Conservation (phyloP, 2,113 vertebrate genomes). For the Gadus macrocephalus region DNA sequence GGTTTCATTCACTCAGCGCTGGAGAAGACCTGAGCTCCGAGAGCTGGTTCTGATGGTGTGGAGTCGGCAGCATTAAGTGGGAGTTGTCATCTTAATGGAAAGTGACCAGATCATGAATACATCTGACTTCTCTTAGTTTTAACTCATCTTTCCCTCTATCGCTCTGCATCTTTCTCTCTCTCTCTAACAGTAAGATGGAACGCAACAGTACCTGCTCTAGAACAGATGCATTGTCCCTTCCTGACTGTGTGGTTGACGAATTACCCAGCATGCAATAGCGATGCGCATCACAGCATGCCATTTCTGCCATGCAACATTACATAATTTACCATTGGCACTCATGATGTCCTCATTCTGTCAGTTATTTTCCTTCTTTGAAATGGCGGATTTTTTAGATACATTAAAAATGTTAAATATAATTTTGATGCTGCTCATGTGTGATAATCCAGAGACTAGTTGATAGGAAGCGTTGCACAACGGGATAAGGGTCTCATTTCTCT, state of each 20-base stretch:
- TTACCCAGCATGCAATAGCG: too few species aligned
- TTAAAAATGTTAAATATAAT: slow-evolving; percentile 20
- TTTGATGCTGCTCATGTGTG: slow-evolving; percentile 15
- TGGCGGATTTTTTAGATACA: neutral
- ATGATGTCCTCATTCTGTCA: slow-evolving; percentile 60
- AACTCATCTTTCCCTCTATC: neutral
- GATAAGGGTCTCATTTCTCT: too few species aligned
- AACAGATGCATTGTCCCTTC: too few species aligned
- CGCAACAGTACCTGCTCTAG: too few species aligned
- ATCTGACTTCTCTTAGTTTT: neutral
- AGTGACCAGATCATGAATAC: slow-evolving; percentile 25
- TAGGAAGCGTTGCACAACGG: neutral
- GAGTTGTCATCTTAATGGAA: slow-evolving; percentile 26
- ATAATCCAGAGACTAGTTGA: too few species aligned
- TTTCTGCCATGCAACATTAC: slow-evolving; percentile 33
- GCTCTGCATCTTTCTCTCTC: too few species aligned
- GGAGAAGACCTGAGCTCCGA: too few species aligned
- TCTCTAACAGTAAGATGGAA: slow-evolving; percentile 15
- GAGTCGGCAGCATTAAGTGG: slow-evolving; percentile 27
- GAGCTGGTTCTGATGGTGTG: neutral
- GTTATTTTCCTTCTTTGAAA: slow-evolving; percentile 39
- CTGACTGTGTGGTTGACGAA: too few species aligned
- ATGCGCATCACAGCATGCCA: too few species aligned
- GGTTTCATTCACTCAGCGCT: slow-evolving; percentile 35
- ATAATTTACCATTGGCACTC: slow-evolving; percentile 42